A percentile compares a stretch with the other conserved stretches of the same genome.
These are phyloP conservation scores for Holothuria leucospilota DNA, from an alignment of 53 echinoderm and acorn worm species.

Conservation along the genomic window DNA sequence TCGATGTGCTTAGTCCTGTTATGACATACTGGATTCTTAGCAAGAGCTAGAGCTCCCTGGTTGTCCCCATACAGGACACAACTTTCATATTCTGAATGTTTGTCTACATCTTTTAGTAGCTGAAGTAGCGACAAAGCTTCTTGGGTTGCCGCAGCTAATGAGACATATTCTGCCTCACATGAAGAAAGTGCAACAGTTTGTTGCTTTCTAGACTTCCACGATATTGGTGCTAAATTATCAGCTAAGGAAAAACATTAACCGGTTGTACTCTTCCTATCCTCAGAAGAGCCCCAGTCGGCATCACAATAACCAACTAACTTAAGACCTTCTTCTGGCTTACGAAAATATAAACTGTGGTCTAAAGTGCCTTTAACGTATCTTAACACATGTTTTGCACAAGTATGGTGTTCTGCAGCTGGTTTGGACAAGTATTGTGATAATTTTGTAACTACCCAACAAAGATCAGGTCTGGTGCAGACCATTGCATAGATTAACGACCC, in stretches of 20 bases:
- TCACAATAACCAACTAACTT: no score
- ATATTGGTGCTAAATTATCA: no score
- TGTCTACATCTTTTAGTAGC: background rate
- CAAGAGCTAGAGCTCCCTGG: conserved; percentile 46
- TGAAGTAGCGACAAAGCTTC: no score
- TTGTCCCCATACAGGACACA: conserved; percentile 38
- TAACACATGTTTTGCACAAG: conserved; percentile 37
- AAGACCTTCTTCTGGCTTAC: no score
- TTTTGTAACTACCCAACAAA: no score
- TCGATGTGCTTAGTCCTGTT: conserved; percentile 43
- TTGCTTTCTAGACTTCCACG: no score
- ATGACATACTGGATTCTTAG: conserved; percentile 39
- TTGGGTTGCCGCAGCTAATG: no score
- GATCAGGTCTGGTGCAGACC: conserved; percentile 55
- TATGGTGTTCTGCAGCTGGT: conserved; percentile 51
- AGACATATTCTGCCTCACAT: no score
- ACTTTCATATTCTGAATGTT: conserved; percentile 12
- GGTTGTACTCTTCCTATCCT: conserved; percentile 38
- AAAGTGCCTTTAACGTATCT: no score
- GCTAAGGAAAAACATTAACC: conserved; percentile 14
- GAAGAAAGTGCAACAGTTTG: no score
- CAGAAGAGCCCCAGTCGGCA: conserved; percentile 39
- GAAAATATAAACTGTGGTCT: no score
- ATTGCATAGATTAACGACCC: conserved; percentile 49
- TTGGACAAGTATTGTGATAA: conserved; percentile 55